Base-by-base conservation (phyloP, 2,888 invertebrate genomes). In the Agrypnus murinus region DNA sequence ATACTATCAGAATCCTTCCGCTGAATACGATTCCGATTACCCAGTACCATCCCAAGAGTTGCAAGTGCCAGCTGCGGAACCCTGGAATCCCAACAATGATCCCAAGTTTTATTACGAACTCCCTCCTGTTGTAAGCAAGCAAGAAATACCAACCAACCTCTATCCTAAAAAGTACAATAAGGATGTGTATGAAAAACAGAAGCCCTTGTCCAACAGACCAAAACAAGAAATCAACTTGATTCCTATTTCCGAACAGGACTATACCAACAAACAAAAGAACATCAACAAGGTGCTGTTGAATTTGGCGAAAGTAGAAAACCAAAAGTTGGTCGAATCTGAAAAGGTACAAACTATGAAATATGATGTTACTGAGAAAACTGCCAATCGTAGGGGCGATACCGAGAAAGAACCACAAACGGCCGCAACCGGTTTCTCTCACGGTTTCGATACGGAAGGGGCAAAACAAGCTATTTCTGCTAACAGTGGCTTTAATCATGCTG, bases 101-200 rank as follows among this genome's bases (percentile, higher is more conserved):
- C 82, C 85, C 63, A 79, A 81, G 64, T 79, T 81, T 36, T 84
- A 82, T 79, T 80, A 86, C 78, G 75, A 85, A 84, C 77, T 85
- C 80, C 77, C 86, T 76, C 67, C 86, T 79, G 75, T 84, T 75
- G 59, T 78, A 78, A 80, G 79, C 74, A 77, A 82, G 81, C 75
- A 84, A 72, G 78, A 87, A 74, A 81, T 83, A 17, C 89, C 90
- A 1, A 90, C 89, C 15, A 87, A 87, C 69, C 77, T 86, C 19
- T 90, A 88, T 77, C 90, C 90, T 0, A 91, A 90, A 80, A 91
- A 91, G 79, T 90, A 86, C 80, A 82, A 85, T 71, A 85, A 86
- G 53, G 86, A 86, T 17, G 86, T 88, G 64, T 87, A 87, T 71
- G 77, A 78, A 17, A 84, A 82, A 78, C 70, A 74, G 32, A 85